Evolutionary conservation across 2,888 invertebrate species (phyloP).

Genomic region (Dysmachus trigonus): DNA sequence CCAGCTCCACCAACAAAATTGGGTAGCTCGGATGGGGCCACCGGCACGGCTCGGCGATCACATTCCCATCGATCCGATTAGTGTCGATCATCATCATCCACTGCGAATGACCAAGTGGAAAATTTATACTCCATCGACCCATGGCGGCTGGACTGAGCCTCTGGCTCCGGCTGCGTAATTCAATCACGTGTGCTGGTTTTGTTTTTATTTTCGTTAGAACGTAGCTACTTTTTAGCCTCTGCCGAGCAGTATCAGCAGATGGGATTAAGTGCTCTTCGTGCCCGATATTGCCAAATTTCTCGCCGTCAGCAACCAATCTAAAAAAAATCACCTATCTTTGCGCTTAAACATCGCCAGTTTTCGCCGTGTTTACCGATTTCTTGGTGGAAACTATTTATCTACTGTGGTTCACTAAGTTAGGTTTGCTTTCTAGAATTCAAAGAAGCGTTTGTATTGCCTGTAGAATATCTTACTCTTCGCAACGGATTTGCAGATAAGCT

Average conservation of each 20-base stretch:
- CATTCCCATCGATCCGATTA: background rate
- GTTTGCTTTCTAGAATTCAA: background rate
- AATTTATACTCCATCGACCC: background rate
- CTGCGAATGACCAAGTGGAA: background rate
- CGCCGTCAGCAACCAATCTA: background rate
- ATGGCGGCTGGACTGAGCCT: background rate
- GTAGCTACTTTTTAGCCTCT: background rate
- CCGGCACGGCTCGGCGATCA: background rate
- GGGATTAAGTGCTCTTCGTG: background rate
- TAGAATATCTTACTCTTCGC: background rate
- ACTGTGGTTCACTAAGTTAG: background rate
- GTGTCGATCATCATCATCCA: constrained; percentile 10
- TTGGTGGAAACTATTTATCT: background rate
- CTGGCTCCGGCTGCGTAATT: background rate
- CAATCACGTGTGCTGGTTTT: constrained; percentile 31
- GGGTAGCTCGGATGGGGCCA: background rate
- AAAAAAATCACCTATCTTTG: background rate
- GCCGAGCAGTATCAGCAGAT: background rate
- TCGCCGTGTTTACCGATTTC: background rate
- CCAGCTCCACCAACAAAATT: background rate
- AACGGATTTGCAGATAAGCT: background rate
- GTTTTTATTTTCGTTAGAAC: constrained; percentile 14
- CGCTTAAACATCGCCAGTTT: background rate
- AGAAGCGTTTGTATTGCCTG: background rate
- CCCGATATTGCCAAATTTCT: constrained; percentile 33